Conservation (phyloP, 2,888 invertebrate species). For the Dermolepida albohirtum region DNA sequence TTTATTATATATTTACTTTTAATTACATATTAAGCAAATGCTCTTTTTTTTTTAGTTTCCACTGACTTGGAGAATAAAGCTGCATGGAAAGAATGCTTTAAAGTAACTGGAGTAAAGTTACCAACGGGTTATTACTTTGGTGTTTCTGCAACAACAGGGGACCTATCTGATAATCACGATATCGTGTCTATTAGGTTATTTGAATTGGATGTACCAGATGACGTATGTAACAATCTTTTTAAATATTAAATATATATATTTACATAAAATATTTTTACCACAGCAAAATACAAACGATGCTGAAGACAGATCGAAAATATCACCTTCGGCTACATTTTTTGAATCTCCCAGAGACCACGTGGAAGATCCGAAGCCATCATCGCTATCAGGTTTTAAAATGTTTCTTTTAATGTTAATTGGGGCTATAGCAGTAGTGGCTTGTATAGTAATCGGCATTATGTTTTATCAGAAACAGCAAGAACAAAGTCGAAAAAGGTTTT, state of each 20-base stretch:
- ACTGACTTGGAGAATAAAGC: constrained; percentile 93
- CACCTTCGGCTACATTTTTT: constrained; percentile 89
- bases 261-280: constrained; percentile 65
- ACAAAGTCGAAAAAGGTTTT: constrained; percentile 88
- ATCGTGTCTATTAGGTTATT: constrained; percentile 91
- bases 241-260: constrained; percentile 18
- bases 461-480: constrained; percentile 94
- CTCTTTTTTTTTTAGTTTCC: constrained; percentile 73
- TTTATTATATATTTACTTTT: neutral
- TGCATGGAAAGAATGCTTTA: constrained; percentile 94
- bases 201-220: constrained; percentile 85
- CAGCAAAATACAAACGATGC: constrained; percentile 62
- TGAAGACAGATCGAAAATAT: constrained; percentile 84
- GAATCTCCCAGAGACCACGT: constrained; percentile 92
- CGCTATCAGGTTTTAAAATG: constrained; percentile 90
- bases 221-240: constrained; percentile 63
- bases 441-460: constrained; percentile 89
- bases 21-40: neutral
- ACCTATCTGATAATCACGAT: constrained; percentile 97
- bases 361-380: constrained; percentile 86
- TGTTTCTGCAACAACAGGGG: constrained; percentile 95
- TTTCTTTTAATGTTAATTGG: constrained; percentile 89
- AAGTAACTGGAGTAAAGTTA: constrained; percentile 87
- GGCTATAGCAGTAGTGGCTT: constrained; percentile 84
- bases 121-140: constrained; percentile 98